A percentile compares a stretch with the other conserved stretches of the same genome.
phyloP scores from a whole-genome alignment of 2,797 vertebrate species.

The Myripristis murdjan region DNA sequence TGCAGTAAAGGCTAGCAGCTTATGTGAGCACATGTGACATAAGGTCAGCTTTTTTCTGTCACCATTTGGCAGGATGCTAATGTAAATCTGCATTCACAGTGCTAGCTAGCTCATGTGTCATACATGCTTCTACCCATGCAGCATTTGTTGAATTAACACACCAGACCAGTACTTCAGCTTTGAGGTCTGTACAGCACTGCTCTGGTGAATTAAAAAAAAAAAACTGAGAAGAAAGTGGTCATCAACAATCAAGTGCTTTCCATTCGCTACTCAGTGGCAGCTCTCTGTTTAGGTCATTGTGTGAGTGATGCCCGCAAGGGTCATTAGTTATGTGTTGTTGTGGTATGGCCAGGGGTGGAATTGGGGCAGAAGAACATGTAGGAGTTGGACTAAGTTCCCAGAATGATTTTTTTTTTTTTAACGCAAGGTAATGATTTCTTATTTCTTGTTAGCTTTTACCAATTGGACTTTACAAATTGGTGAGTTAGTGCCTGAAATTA shows the following conservation, averaged over 20 bases:
- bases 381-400: constrained; percentile 9
- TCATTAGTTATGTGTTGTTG: constrained; percentile 63
- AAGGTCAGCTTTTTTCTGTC: constrained; percentile 6
- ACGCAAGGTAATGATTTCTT: constrained; percentile 13
- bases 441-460: constrained; percentile 55
- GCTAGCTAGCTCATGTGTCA: constrained; percentile 5
- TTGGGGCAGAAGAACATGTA: constrained; percentile 58
- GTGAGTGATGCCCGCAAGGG: constrained; percentile 49
- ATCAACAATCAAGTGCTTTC: constrained; percentile 62
- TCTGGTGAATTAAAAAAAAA: constrained; percentile 24
- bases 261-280: constrained; percentile 56
- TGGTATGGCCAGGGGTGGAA: constrained; percentile 66
- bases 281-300: constrained; percentile 53
- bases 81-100: not conserved
- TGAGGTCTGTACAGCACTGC: constrained; percentile 22
- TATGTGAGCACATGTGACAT: constrained; percentile 5
- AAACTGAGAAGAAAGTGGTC: constrained; percentile 54
- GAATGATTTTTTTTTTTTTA: not conserved
- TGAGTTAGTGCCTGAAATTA: constrained; percentile 56
- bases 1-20: not conserved
- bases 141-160: constrained; percentile 11
- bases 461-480: constrained; percentile 68
- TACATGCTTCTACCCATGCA: constrained; percentile 12
- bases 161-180: constrained; percentile 14
- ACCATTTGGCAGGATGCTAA: not conserved